A percentile compares a stretch with the other conserved stretches of the same genome.
Evolutionary conservation across 2,888 invertebrate genomes (phyloP).

Genomic region (Brachyptera risi): DNA sequence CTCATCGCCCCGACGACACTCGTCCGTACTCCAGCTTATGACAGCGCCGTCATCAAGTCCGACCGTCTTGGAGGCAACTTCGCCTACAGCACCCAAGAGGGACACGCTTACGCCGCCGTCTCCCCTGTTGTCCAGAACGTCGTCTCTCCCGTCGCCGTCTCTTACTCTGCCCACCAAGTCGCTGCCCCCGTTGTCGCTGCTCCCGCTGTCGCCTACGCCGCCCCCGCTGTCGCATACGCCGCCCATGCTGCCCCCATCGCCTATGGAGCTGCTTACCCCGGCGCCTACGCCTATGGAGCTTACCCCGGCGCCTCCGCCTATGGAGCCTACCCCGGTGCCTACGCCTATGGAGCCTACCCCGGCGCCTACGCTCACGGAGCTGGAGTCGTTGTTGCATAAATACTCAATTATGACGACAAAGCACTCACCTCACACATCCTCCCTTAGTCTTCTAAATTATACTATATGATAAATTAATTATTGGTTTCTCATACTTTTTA

Average conservation of each 20-base stretch:
- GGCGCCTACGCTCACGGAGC: slow-evolving; percentile 1
- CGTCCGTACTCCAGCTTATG: slow-evolving; percentile 47
- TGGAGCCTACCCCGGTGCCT: slow-evolving; percentile 3
- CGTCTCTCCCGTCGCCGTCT: slow-evolving; percentile 42
- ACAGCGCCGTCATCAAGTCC: slow-evolving; percentile 51
- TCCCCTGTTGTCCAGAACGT: slow-evolving; percentile 44
- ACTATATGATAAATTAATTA: neutral
- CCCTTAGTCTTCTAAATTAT: slow-evolving; percentile 21
- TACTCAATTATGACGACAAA: slow-evolving; percentile 17
- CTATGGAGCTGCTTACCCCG: slow-evolving; percentile 8
- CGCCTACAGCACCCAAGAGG: slow-evolving; percentile 52
- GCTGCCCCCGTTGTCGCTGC: slow-evolving; percentile 28
- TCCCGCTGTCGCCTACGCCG: slow-evolving; percentile 25
- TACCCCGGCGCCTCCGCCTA: slow-evolving; percentile 13
- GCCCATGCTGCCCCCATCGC: slow-evolving; percentile 18
- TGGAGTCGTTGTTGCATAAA: slow-evolving; percentile 12
- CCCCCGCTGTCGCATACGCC: slow-evolving; percentile 24
- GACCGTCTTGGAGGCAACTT: slow-evolving; percentile 53
- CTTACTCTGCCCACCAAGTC: slow-evolving; percentile 40
- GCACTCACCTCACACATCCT: too few species aligned
- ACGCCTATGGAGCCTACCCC: slow-evolving; percentile 13
- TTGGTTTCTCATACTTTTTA: neutral
- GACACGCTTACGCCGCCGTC: slow-evolving; percentile 49
- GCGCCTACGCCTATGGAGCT: slow-evolving; percentile 18
- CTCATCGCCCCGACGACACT: slow-evolving; percentile 37